Base-by-base conservation (phyloP, 1,140 invertebrate genomes). In the Hypothenemus hampei region DNA sequence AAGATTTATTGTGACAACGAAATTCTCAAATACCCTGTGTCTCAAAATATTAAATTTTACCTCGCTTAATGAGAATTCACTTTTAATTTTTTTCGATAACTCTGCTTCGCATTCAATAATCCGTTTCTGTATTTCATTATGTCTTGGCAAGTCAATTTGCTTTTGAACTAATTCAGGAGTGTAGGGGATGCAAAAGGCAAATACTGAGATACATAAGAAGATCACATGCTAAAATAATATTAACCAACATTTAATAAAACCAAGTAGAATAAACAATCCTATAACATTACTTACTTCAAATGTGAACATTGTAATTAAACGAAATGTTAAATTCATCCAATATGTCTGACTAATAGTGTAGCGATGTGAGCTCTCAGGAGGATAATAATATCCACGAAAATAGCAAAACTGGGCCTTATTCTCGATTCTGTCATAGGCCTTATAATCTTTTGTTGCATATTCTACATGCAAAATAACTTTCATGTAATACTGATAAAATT, bases 151-250 rank as follows among this genome's bases (percentile, higher is more conserved):
- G 43, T 53, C 44, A 5, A 57, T 26, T 3, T 60, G 55, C 29
- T 52, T 18, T 20, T 52, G 35, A 8, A 60, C 58, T 16, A 44
- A 51, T 29, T 45, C 41, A 18, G 59, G 56, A 4, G 35, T 40
- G 39, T 58, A 50, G 10, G 59, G 51, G 20, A 61, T 58, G n/a
- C n/a, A 39, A 26, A 40, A 61, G 7, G 56, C 45, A n/a, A 61
- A 48, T 2, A 61, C 29, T n/a, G 40, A 26, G 20, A 52, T 61
- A 16, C 35, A 44, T 19, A 61, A 4, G 33, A 58, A 33, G 5
- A 61, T 49, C 10, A 60, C 15, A 39, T 60, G 58, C 58, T 60
- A 21, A 23, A 52, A n/a, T n/a, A 51, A 44, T 24, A 40, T 21
- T 41, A 41, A 41, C n/a, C n/a, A 41, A 8, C 20, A 19, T 41